These are phyloP conservation scores for Neodontobutis hainanensis DNA, from an alignment of 2,113 vertebrate species.

Conservation along the genomic window DNA sequence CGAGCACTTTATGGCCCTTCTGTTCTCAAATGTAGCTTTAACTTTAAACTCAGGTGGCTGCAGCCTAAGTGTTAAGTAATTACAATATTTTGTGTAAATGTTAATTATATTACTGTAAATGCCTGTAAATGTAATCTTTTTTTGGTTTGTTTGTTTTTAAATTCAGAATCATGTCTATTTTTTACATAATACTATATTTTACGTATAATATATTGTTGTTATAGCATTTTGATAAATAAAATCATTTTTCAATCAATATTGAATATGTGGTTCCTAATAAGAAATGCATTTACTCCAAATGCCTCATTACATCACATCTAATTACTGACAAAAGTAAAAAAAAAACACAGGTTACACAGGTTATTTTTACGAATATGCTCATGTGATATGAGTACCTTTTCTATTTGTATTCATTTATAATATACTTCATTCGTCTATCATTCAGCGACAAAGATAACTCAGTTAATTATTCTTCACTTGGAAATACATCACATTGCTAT, in stretches of 20 bases:
- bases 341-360: too few relatives aligned
- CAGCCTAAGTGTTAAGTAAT: background rate
- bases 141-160: conserved; percentile 45
- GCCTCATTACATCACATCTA: too few relatives aligned
- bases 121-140: conserved; percentile 31
- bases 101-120: conserved; percentile 10
- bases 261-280: background rate
- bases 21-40: conserved; percentile 49
- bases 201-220: conserved; percentile 22
- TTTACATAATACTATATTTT: conserved; percentile 55
- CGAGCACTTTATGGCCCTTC: conserved; percentile 73
- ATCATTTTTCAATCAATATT: conserved; percentile 40
- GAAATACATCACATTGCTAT: conserved; percentile 15
- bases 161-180: conserved; percentile 39
- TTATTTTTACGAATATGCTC: too few relatives aligned
- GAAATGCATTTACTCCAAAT: too few relatives aligned
- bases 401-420: too few relatives aligned
- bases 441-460: background rate
- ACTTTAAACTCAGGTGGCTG: conserved; percentile 29
- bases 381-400: too few relatives aligned
- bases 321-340: too few relatives aligned
- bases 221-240: conserved; percentile 65
- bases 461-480: conserved; percentile 1
- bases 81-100: conserved; percentile 1
- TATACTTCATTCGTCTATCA: background rate